Conservation (phyloP, 2,797 vertebrate genomes). For the Gallirallus australis region DNA sequence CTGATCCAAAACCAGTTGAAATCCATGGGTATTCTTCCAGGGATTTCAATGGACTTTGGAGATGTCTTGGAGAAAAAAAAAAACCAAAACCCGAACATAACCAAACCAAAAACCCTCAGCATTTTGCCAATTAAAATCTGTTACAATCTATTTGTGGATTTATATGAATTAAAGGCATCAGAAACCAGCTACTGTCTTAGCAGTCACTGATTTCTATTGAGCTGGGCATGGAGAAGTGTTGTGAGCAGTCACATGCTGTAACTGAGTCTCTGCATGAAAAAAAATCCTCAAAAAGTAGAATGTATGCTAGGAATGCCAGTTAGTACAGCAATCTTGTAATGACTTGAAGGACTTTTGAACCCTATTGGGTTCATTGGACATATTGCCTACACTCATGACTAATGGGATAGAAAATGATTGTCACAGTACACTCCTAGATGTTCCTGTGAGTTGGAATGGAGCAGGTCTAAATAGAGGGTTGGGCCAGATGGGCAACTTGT, state of each 20-base stretch:
- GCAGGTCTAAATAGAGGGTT: neutral
- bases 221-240: neutral
- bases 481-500: neutral
- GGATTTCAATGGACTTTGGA: neutral
- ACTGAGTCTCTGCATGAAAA: neutral
- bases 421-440: neutral
- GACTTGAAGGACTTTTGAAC: neutral
- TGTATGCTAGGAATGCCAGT: neutral
- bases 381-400: neutral
- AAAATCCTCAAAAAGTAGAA: neutral
- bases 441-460: neutral
- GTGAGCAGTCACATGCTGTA: neutral
- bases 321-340: neutral
- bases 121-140: neutral
- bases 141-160: neutral
- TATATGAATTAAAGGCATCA: neutral
- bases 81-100: neutral
- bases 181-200: neutral
- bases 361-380: fast-evolving
- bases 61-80: neutral
- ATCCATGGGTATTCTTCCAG: neutral
- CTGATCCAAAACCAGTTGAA: neutral
- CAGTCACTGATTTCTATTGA: neutral
- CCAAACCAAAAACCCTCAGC: neutral
- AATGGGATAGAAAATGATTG: neutral